A percentile compares a stretch with the other conserved stretches of the same genome.
These are phyloP conservation scores for Apis dorsata DNA, from an alignment of 1,140 invertebrate genomes.

Conservation along the genomic window DNA sequence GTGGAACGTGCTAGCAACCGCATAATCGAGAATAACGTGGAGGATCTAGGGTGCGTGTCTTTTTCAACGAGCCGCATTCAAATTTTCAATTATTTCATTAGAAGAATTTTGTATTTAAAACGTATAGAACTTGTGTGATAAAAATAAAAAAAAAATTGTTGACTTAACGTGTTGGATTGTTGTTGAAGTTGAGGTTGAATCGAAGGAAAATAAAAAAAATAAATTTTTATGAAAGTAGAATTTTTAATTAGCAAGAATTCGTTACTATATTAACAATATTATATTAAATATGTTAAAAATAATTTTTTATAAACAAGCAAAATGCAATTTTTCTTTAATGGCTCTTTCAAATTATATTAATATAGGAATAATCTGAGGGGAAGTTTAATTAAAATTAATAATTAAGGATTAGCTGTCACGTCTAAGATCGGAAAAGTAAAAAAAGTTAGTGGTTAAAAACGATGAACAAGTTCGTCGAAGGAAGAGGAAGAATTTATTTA, in stretches of 20 bases:
- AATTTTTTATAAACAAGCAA: no score
- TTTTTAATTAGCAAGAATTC: no score
- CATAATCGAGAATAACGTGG: slow-evolving; percentile 27
- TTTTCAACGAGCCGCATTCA: background rate
- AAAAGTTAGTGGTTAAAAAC: background rate
- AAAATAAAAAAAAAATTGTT: no score
- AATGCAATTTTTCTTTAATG: no score
- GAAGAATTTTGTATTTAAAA: background rate
- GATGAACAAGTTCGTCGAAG: background rate
- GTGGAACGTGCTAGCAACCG: slow-evolving; percentile 18
- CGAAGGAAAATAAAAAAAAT: no score
- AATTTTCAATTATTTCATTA: background rate
- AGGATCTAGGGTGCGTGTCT: background rate
- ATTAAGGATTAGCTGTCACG: background rate
- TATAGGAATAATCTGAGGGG: no score
- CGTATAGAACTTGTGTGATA: no score
- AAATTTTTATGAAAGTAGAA: no score
- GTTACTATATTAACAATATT: no score
- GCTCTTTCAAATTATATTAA: background rate
- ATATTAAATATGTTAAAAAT: background rate
- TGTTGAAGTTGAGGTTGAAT: no score
- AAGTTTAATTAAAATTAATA: background rate
- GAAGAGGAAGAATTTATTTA: slow-evolving; percentile 31
- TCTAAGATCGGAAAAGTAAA: background rate
- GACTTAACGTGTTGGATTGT: no score